These are phyloP conservation scores for Hydractinia echinata DNA, from an alignment of 30 jellyfish, hydroid and myxozoan species.

Conservation along the genomic window DNA sequence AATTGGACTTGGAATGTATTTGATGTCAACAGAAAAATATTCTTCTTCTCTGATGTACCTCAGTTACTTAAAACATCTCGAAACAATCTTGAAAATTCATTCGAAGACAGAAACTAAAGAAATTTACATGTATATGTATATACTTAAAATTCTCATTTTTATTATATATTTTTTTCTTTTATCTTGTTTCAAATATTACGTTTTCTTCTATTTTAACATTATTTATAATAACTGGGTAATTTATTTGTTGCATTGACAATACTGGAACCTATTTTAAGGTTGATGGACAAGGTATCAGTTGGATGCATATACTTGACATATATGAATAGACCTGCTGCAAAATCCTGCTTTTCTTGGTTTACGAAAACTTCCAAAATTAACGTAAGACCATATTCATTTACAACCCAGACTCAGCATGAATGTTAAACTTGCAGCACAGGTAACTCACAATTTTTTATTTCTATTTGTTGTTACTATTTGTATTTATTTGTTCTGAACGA, in stretches of 20 bases:
- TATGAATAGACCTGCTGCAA: conserved; percentile 26
- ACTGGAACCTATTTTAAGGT: conserved; percentile 5
- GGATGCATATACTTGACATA: background rate
- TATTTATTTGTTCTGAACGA: too few relatives aligned
- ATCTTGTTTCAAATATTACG: background rate
- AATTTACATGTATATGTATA: conserved; percentile 14
- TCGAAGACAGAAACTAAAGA: background rate
- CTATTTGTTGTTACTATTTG: background rate
- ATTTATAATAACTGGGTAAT: background rate
- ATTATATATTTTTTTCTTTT: background rate
- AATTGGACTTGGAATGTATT: background rate
- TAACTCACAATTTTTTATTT: background rate
- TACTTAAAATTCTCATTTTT: too few relatives aligned
- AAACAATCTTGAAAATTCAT: conserved; percentile 18
- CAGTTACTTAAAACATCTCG: background rate
- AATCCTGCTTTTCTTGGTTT: conserved; percentile 15
- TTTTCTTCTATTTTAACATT: background rate
- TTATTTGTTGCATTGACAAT: background rate
- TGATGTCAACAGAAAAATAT: background rate
- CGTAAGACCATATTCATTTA: conserved; percentile 13
- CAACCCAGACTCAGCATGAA: conserved; percentile 17
- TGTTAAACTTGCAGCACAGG: conserved; percentile 33
- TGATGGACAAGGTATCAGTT: conserved; percentile 9
- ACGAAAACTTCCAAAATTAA: conserved; percentile 7
- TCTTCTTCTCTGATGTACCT: conserved; percentile 5